Conservation (phyloP, 2,888 invertebrate genomes). For the Cylloceria caligata region DNA sequence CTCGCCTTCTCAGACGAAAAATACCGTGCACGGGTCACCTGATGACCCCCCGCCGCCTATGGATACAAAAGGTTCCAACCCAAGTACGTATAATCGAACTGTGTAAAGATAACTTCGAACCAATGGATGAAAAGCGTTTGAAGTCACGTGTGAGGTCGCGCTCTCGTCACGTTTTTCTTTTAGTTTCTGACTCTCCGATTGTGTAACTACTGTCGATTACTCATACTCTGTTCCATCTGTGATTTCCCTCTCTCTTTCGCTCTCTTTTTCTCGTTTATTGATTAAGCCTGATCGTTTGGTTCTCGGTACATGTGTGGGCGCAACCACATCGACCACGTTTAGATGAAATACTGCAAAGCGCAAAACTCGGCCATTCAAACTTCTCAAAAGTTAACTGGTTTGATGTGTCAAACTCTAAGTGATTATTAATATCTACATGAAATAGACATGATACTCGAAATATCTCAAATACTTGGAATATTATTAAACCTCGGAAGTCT, state of each 20-base stretch:
- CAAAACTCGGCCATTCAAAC: neutral
- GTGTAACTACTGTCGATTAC: conserved; percentile 17
- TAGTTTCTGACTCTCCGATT: neutral
- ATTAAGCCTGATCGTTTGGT: conserved; percentile 54
- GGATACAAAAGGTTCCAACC: conserved; percentile 95
- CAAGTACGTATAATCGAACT: conserved; percentile 81
- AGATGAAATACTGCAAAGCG: neutral
- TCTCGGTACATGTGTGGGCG: conserved; percentile 31
- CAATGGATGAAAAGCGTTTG: conserved; percentile 3
- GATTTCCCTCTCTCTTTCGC: neutral
- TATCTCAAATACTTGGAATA: neutral
- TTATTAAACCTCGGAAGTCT: neutral
- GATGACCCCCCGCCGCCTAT: conserved; percentile 93
- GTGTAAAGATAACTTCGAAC: neutral
- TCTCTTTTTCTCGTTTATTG: conserved; percentile 64
- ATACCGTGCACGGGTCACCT: conserved; percentile 95
- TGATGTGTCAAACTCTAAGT: neutral
- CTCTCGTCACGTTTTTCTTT: neutral
- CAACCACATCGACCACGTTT: conserved; percentile 45
- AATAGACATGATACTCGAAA: neutral
- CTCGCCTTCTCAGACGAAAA: conserved; percentile 92
- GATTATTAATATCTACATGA: neutral
- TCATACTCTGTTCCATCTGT: conserved; percentile 33
- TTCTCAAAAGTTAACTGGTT: neutral
- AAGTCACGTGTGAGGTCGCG: neutral